phyloP scores from a whole-genome alignment of 2,797 vertebrate genomes.

The Coendou prehensilis region DNA sequence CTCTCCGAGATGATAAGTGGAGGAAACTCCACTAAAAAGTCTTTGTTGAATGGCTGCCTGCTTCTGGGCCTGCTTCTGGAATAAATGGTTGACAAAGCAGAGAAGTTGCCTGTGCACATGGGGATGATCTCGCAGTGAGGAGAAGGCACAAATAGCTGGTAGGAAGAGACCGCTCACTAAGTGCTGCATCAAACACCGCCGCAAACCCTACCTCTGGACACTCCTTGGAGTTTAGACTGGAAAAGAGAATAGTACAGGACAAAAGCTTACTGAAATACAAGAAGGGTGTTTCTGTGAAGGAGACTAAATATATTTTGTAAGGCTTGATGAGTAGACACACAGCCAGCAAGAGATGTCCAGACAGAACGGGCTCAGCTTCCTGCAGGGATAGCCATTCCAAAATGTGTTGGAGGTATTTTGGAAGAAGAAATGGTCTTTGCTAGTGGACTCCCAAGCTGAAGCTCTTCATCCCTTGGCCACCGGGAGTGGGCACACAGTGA shows the following conservation, averaged over 20 bases:
- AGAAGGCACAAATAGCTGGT: too few species aligned
- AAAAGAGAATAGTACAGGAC: too few species aligned
- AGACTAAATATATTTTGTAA: background rate
- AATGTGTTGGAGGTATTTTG: too few species aligned
- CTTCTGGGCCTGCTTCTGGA: background rate
- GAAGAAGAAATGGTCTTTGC: background rate
- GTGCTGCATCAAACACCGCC: background rate
- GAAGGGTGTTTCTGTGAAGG: background rate
- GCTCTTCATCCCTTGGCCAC: background rate
- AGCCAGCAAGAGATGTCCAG: background rate
- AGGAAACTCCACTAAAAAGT: too few species aligned
- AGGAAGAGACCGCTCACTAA: background rate
- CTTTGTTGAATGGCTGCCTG: background rate
- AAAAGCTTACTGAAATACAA: too few species aligned
- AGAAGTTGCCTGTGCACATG: background rate
- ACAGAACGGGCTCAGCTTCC: background rate
- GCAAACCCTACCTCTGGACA: too few species aligned
- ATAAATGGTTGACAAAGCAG: background rate
- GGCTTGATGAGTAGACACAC: background rate
- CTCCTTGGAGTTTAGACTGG: too few species aligned
- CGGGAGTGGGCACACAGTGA: accelerated
- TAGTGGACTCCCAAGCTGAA: background rate
- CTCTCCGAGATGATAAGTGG: background rate
- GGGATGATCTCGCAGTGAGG: background rate
- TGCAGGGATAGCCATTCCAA: too few species aligned